Conservation (phyloP, 2,113 vertebrate genomes). For the Ibidorhyncha struthersii region DNA sequence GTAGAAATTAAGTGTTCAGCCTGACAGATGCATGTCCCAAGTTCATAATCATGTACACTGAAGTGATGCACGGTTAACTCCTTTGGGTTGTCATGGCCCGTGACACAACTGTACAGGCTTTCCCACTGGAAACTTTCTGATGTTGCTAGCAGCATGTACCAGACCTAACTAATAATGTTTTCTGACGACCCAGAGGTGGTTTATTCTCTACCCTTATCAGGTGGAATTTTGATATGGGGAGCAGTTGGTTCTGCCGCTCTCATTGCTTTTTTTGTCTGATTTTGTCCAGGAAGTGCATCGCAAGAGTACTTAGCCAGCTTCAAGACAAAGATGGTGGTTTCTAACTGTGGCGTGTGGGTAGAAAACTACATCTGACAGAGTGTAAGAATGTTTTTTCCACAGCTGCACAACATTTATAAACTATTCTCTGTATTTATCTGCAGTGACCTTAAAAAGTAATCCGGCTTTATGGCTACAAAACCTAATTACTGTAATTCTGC, state of each 20-base stretch:
- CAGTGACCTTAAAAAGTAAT: conserved; percentile 12
- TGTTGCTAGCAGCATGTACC: not conserved
- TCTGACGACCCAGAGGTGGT: not conserved
- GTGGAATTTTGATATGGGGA: not conserved
- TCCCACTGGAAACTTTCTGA: not conserved
- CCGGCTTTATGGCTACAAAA: not conserved
- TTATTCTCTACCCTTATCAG: not conserved
- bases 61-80: not conserved
- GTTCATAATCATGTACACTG: not conserved
- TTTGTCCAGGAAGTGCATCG: not conserved
- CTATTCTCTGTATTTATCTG: not conserved
- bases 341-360: not conserved
- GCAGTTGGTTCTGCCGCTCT: not conserved
- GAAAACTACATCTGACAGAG: not conserved
- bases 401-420: not conserved
- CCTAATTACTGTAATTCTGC: conserved; percentile 4
- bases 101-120: not conserved
- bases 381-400: not conserved
- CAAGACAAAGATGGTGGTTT: not conserved
- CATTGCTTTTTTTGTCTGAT: not conserved
- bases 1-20: not conserved
- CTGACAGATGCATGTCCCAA: not conserved
- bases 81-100: fast-evolving
- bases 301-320: not conserved
- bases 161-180: not conserved